Evolutionary conservation across 2,797 vertebrate genomes (phyloP).

Genomic region (Acanthis flammea): DNA sequence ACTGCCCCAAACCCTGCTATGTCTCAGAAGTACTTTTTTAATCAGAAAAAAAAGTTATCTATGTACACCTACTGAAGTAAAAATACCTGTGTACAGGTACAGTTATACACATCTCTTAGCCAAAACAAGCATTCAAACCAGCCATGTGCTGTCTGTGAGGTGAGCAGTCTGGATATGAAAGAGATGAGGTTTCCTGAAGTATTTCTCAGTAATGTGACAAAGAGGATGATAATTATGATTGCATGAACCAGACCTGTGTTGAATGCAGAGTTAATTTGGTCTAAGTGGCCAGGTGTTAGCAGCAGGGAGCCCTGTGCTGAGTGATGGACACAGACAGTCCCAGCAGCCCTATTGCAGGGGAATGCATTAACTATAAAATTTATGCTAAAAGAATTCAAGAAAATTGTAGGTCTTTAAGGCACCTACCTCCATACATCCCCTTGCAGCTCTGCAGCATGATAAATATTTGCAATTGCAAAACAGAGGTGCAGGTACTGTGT

Average conservation of each 20-base stretch:
- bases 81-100: rapidly evolving
- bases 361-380: not conserved
- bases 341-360: not conserved
- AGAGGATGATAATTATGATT: not conserved
- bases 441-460: not conserved
- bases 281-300: no score
- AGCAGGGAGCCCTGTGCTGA: rapidly evolving
- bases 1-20: no score
- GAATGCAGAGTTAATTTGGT: not conserved
- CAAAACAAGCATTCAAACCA: not conserved
- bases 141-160: not conserved
- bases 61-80: not conserved
- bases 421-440: not conserved
- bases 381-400: not conserved
- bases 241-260: not conserved
- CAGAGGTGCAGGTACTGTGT: not conserved
- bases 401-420: not conserved
- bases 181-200: not conserved
- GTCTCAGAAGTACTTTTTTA: not conserved
- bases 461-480: not conserved
- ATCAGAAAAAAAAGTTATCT: not conserved
- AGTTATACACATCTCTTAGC: not conserved
- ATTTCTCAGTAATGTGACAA: not conserved
- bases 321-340: no score
- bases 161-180: not conserved